These are phyloP conservation scores for Polypterus bichir DNA, from an alignment of 2,113 vertebrate genomes.

Conservation along the genomic window DNA sequence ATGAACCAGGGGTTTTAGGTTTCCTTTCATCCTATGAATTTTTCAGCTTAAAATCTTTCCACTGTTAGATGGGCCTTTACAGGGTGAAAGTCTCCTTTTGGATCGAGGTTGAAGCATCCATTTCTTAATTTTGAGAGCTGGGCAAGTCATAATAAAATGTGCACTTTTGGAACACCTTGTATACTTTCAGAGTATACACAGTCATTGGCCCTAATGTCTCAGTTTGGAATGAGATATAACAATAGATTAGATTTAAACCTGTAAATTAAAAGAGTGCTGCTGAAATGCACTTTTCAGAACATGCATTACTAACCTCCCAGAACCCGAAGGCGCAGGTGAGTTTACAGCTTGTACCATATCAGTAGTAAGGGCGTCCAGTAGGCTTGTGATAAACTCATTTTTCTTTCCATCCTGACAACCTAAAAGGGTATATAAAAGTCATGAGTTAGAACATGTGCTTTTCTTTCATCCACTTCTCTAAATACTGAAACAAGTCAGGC, in stretches of 20 bases:
- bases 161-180: too few species aligned
- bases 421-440: conserved; percentile 31
- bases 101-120: too few species aligned
- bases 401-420: conserved; percentile 95
- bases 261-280: neutral
- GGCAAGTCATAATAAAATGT: too few species aligned
- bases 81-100: too few species aligned
- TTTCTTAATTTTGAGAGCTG: too few species aligned
- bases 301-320: conserved; percentile 75
- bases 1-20: too few species aligned
- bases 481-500: neutral
- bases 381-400: conserved; percentile 90
- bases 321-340: conserved; percentile 82
- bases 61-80: too few species aligned
- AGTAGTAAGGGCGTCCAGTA: conserved; percentile 91
- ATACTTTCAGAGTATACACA: too few species aligned
- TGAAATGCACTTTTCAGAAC: neutral
- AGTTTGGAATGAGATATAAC: too few species aligned
- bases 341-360: conserved; percentile 98
- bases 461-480: neutral
- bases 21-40: too few species aligned
- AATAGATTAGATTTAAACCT: neutral
- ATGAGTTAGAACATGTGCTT: neutral
- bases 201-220: too few species aligned
- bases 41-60: too few species aligned